These are phyloP conservation scores for Metopia argyrocephala DNA, from an alignment of 2,888 invertebrate genomes.

Conservation along the genomic window DNA sequence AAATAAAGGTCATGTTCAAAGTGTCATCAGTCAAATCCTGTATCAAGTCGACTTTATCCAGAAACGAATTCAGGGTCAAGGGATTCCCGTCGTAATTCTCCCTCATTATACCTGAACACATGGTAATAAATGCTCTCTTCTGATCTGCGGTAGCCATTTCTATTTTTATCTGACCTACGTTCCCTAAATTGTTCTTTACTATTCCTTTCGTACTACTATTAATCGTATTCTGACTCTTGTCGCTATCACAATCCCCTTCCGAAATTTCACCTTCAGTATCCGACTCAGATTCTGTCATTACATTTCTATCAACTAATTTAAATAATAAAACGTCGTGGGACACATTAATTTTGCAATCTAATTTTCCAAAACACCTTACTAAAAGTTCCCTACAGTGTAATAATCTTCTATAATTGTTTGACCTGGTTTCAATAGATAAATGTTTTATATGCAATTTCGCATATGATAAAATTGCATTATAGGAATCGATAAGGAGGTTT, in stretches of 20 bases:
- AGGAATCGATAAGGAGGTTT: too few species aligned
- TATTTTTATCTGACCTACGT: too few species aligned
- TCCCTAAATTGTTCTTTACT: too few species aligned
- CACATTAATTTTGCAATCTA: slow-evolving; percentile 9
- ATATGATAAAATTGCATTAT: too few species aligned
- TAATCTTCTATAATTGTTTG: too few species aligned
- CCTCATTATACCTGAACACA: slow-evolving; percentile 1
- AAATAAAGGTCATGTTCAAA: not conserved
- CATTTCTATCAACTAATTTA: not conserved
- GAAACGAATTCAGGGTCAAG: not conserved
- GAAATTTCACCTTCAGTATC: too few species aligned
- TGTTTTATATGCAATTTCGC: too few species aligned
- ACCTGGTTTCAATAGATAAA: too few species aligned
- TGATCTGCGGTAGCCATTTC: slow-evolving; percentile 17
- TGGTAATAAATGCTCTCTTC: slow-evolving; percentile 10
- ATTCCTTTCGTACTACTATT: too few species aligned
- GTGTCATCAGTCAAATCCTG: not conserved
- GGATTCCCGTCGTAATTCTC: slow-evolving; percentile 23
- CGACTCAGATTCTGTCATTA: not conserved
- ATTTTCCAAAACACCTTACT: slow-evolving; percentile 12
- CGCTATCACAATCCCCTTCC: too few species aligned
- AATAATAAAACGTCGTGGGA: not conserved
- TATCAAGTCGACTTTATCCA: slow-evolving; percentile 12
- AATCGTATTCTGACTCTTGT: too few species aligned
- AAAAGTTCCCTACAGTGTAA: slow-evolving; percentile 1